A percentile compares a stretch with the other conserved stretches of the same genome.
Conservation (phyloP, 2,113 vertebrate genomes). For the Blennius ocellaris region DNA sequence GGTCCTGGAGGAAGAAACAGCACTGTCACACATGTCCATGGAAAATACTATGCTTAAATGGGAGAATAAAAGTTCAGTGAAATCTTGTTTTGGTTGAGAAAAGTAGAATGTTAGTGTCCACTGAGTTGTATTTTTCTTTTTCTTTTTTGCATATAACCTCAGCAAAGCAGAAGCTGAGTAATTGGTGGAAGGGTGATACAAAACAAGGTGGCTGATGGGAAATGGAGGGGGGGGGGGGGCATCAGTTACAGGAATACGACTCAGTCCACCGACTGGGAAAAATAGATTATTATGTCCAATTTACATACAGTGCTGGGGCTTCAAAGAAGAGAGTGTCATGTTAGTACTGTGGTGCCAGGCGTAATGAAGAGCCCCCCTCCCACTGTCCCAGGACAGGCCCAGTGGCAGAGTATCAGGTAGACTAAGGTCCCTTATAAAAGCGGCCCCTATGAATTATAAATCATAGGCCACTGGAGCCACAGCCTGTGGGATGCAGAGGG, state of each 20-base stretch:
- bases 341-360: constrained; percentile 75
- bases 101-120: constrained; percentile 4
- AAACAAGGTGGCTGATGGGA: constrained; percentile 42
- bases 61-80: constrained; percentile 34
- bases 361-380: constrained; percentile 81
- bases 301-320: constrained; percentile 67
- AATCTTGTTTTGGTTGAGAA: constrained; percentile 22
- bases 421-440: constrained; percentile 88
- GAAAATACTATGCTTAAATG: constrained; percentile 37
- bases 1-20: constrained; percentile 71
- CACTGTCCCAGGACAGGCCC: constrained; percentile 81
- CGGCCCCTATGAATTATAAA: constrained; percentile 90
- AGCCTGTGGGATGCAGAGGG: constrained; percentile 84
- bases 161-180: not conserved
- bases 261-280: constrained; percentile 56
- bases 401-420: constrained; percentile 86
- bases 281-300: constrained; percentile 72
- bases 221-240: not conserved
- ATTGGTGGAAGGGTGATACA: constrained; percentile 4
- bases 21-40: constrained; percentile 35
- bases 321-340: constrained; percentile 77
- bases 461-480: constrained; percentile 88
- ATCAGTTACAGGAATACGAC: constrained; percentile 59
- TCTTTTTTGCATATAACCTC: not conserved
- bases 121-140: too few species aligned